Conservation (phyloP, 2,888 invertebrate species). For the Hypercompe scribonia region DNA sequence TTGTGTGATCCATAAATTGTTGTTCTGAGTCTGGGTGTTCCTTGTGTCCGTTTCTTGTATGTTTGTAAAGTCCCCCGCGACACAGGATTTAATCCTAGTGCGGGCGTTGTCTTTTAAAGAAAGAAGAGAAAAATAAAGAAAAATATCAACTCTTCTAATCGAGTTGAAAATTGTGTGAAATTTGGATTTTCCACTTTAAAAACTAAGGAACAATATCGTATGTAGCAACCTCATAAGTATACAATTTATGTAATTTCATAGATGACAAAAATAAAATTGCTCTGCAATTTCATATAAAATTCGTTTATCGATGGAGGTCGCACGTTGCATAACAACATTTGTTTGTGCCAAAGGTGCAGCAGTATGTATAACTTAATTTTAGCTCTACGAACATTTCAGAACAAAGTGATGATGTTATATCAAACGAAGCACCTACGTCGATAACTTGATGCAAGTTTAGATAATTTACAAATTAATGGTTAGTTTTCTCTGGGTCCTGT, state of each 20-base stretch:
- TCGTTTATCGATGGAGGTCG: constrained; percentile 4
- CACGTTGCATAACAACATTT: constrained; percentile 13
- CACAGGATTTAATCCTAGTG: too few species aligned
- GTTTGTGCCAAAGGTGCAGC: constrained; percentile 9
- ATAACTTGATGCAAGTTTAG: too few species aligned
- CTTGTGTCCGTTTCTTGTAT: too few species aligned
- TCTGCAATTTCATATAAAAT: neutral
- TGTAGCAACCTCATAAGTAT: neutral
- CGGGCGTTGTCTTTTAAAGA: too few species aligned
- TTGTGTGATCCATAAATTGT: too few species aligned
- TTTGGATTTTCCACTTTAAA: neutral
- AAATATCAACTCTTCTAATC: neutral
- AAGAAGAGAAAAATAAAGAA: too few species aligned
- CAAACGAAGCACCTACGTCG: neutral
- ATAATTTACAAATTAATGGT: too few species aligned
- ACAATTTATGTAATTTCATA: neutral
- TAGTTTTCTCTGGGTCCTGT: too few species aligned
- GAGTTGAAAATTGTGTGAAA: neutral
- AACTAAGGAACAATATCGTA: neutral
- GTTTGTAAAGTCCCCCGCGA: too few species aligned
- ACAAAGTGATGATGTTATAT: neutral
- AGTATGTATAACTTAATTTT: neutral
- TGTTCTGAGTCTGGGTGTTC: too few species aligned
- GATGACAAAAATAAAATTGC: neutral
- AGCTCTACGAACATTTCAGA: neutral